A percentile compares a stretch with the other conserved stretches of the same genome.
Conservation (phyloP, 1,140 invertebrate genomes). For the Ectropis grisescens region DNA sequence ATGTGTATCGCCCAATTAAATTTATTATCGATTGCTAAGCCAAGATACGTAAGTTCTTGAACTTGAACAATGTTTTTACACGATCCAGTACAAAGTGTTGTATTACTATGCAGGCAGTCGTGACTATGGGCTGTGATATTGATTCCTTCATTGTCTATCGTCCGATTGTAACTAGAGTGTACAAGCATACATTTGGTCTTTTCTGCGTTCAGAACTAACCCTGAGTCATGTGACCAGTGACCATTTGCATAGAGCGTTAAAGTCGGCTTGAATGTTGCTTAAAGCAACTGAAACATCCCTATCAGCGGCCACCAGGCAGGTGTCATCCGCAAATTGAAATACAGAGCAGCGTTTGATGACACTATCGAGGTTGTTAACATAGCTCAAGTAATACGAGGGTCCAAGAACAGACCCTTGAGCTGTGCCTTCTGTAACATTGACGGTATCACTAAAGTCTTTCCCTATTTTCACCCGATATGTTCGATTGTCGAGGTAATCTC, state of each 20-base stretch:
- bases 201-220: conserved; percentile 10
- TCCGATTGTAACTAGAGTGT: conserved; percentile 9
- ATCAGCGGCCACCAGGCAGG: conserved; percentile 10
- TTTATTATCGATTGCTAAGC: conserved; percentile 11
- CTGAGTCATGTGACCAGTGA: conserved; percentile 17
- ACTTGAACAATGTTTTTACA: conserved; percentile 4
- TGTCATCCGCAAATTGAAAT: conserved; percentile 20
- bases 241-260: conserved; percentile 13
- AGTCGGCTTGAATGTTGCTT: conserved; percentile 9
- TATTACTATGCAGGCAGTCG: conserved; percentile 8
- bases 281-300: conserved; percentile 1
- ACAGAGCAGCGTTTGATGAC: conserved; percentile 5
- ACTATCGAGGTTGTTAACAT: conserved; percentile 8
- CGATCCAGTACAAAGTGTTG: not conserved
- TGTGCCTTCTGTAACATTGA: conserved; percentile 7
- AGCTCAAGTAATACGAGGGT: conserved; percentile 11
- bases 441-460: conserved; percentile 2
- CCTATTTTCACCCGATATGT: conserved; percentile 6
- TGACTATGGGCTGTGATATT: conserved; percentile 4
- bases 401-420: conserved; percentile 17
- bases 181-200: conserved; percentile 18
- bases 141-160: not conserved
- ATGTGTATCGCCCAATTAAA: conserved; percentile 14
- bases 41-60: conserved; percentile 9
- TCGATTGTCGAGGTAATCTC: conserved; percentile 3